Percentiles rank a stretch among this genome's conserved stretches.
These are phyloP conservation scores for Xestobium rufovillosum DNA, from an alignment of 2,888 invertebrate genomes.

Conservation along the genomic window DNA sequence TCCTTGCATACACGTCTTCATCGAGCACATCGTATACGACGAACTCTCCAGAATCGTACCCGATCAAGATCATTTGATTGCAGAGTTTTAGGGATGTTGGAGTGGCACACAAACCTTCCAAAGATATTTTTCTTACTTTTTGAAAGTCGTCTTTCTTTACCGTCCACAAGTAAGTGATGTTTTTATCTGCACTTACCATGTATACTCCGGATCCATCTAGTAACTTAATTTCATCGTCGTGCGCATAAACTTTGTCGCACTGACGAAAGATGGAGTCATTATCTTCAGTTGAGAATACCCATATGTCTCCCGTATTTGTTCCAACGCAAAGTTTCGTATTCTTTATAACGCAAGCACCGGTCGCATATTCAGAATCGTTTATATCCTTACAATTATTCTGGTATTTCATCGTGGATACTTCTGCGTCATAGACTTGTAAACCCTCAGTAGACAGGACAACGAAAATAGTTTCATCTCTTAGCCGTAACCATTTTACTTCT, in stretches of 20 bases:
- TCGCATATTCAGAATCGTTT: conserved; percentile 25
- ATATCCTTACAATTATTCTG: conserved; percentile 22
- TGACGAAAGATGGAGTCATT: conserved; percentile 4
- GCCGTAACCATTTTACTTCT: conserved; percentile 29
- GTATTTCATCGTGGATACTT: conserved; percentile 25
- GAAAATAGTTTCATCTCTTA: conserved; percentile 26
- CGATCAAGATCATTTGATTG: conserved; percentile 25
- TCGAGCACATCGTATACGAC: conserved; percentile 27
- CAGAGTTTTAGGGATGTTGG: conserved; percentile 25
- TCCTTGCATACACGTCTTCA: conserved; percentile 17
- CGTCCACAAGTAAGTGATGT: conserved; percentile 26
- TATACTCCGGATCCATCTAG: conserved; percentile 26
- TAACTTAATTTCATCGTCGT: conserved; percentile 23
- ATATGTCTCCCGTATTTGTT: conserved; percentile 27
- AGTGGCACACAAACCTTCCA: conserved; percentile 18
- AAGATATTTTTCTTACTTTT: conserved; percentile 21
- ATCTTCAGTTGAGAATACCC: conserved; percentile 24
- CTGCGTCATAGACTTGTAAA: conserved; percentile 30
- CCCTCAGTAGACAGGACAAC: conserved; percentile 29
- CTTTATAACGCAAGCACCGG: conserved; percentile 27
- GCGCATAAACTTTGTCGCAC: conserved; percentile 20
- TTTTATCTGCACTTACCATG: conserved; percentile 25
- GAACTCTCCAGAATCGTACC: conserved; percentile 30
- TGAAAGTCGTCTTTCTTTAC: conserved; percentile 21
- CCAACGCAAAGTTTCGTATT: conserved; percentile 27